Percentiles rank a stretch among this genome's conserved stretches.
Evolutionary conservation across 2,797 vertebrate genomes (phyloP).

Genomic region (Lemur catta): DNA sequence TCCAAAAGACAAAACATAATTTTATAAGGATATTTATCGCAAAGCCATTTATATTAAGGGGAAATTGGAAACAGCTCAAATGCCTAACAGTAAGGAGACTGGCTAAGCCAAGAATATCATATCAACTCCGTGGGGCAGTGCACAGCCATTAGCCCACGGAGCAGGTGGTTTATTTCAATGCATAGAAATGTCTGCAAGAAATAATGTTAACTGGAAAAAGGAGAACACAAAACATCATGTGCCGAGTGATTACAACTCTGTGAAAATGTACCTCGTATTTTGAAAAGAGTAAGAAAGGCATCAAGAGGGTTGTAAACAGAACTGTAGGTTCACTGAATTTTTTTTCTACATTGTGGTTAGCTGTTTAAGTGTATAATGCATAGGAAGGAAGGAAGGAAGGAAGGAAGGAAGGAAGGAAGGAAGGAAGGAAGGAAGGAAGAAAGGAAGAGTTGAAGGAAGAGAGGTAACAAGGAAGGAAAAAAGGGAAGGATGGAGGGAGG

Average conservation of each 20-base stretch:
- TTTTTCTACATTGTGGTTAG: not conserved
- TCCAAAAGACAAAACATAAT: slow-evolving; percentile 8
- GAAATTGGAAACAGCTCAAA: slow-evolving; percentile 35
- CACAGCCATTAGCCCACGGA: not conserved
- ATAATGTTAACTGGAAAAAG: slow-evolving; percentile 41
- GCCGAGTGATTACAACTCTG: not conserved
- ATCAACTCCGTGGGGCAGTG: not conserved
- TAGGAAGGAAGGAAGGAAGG: not conserved
- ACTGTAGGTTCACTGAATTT: not conserved
- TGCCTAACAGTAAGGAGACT: not conserved
- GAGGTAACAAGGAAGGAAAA: not conserved
- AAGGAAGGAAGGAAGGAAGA: too few relatives aligned
- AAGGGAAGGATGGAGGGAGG: not conserved
- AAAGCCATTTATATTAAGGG: slow-evolving; percentile 12
- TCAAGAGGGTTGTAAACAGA: not conserved
- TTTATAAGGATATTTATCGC: slow-evolving; percentile 30
- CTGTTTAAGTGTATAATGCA: not conserved
- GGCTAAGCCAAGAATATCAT: slow-evolving; percentile 40
- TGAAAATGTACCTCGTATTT: slow-evolving; percentile 44
- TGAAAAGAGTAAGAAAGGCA: slow-evolving; percentile 50
- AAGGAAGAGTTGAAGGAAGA: not conserved
- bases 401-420: not conserved
- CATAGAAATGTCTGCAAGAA: slow-evolving; percentile 16
- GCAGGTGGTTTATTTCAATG: slow-evolving; percentile 20
- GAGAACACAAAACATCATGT: not conserved